Evolutionary conservation across 2,113 vertebrate species (phyloP), one percentile per base, ranked within the genome.

Genomic region (Danionella cerebrum): DNA sequence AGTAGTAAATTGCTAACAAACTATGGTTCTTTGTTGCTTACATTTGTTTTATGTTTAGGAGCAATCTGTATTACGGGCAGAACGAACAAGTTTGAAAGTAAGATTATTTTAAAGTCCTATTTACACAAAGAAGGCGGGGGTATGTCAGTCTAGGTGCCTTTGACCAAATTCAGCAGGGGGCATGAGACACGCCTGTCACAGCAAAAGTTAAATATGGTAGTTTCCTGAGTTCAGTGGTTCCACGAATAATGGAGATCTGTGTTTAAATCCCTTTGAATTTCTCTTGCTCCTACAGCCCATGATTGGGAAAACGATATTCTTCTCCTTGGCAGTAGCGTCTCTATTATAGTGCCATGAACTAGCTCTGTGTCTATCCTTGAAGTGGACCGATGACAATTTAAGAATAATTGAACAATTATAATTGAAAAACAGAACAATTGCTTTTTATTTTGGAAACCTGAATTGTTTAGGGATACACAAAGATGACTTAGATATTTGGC

Each of bases 301-400:
- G 47, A 44, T 51, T 64, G 48, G 41, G 58, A 53, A 53, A 35
- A 35, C 10, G 14, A 24, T 44, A 53, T 53, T 70, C 27, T 45
- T 45, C 41, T 45, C 14, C 29, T 29, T 60, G 57, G 39, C 57
- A 60, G 14, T 13, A 39, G 31, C 9, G 16, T 19, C 57, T 60
- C 25, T 18, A 44, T 60, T 60, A 31, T 44, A 60, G 57, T 19
- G 39, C 39, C 39, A 6, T 60, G 16, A 39, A 44, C 42, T 44
- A 44, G 39, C 38, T 44, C 39, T 31, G 24, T 22, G 18, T 36
- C 35, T 18, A 38, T 55, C 18, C 22, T 29, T 6, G 38, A 60
- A 29, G 14, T 27, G 44, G 27, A 44, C 14, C 18, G 14, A 13
- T 60, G 39, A 60, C 57, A 14, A 7, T 60, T 60, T 42, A 38